Base-by-base conservation (phyloP, 2,888 invertebrate species). In the Limnephilus marmoratus region DNA sequence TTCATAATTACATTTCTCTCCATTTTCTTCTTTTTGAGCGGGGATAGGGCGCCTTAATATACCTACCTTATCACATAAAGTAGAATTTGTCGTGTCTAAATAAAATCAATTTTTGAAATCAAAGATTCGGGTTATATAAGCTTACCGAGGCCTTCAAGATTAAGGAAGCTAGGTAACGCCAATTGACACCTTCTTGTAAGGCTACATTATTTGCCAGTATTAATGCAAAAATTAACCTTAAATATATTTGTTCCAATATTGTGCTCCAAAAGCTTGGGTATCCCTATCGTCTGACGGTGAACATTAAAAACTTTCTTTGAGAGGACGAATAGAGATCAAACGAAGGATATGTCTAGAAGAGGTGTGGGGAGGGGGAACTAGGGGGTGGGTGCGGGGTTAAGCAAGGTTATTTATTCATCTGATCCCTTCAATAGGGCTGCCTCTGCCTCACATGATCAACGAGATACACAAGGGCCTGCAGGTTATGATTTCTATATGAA, bases 271-370 rank as follows among this genome's bases (percentile, higher is more conserved):
- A 24, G 37, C 41, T 86, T 88, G 11, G 18, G 34, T 31, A 34
- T 37, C 68, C 34, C 86, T 86, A 7, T n/a, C 53, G 34, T 88
- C 68, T 88, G 68, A 53, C 88, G 49, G 88, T 53, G 68, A 34
- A 7, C 53, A 88, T 88, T 80, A 53, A 88, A 88, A 88, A 88
- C 88, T 88, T 88, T 88, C 88, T 88, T 88, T 80, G n/a, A 18
- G 88, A 92, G 92, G 92, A 90, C 92, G 92, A 92, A 92, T 92
- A 92, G 91, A 91, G 92, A 92, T 92, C 92, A 92, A 45, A 34
- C 90, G 92, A 92, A 91, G 92, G 92, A 92, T 92, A 92, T 53
- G 85, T 91, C 85, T 91, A 45, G 41, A 86, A 86, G 68, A 15
- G 83, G 85, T 53, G 68, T 68, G 81, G 49, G 81, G 81, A 81